Percentiles rank a stretch among this genome's conserved stretches.
These are phyloP conservation scores for Nanger granti DNA, from an alignment of 2,113 vertebrate genomes.

Conservation along the genomic window DNA sequence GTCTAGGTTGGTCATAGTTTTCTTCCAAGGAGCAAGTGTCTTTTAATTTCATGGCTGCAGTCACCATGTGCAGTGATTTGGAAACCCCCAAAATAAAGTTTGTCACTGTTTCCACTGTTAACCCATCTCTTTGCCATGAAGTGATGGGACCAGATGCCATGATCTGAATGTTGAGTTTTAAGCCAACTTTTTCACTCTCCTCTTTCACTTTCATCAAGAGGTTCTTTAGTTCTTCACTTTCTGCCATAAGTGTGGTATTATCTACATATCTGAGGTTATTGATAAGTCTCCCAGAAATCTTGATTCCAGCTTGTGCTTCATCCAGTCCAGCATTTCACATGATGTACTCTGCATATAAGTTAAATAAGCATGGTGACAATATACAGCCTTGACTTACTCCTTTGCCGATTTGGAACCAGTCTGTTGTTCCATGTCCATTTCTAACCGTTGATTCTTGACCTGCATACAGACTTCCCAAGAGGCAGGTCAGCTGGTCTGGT, in stretches of 20 bases:
- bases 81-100: rapidly evolving
- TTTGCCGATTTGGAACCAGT: not conserved
- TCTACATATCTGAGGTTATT: not conserved
- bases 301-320: not conserved
- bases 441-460: not conserved
- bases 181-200: not conserved
- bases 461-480: not conserved
- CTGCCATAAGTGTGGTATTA: not conserved
- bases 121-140: not conserved
- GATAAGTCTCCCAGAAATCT: not conserved
- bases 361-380: not conserved
- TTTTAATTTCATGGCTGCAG: not conserved
- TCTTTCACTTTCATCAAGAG: not conserved
- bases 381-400: not conserved
- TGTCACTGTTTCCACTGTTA: not conserved
- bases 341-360: not conserved
- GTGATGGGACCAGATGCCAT: not conserved
- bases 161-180: not conserved
- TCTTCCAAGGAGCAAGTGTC: not conserved
- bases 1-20: not conserved
- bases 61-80: not conserved
- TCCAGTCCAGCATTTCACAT: not conserved
- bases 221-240: not conserved
- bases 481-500: not conserved
- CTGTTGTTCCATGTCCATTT: not conserved